phyloP scores from a whole-genome alignment of 2,113 vertebrate genomes.

The Notechis scutatus region DNA sequence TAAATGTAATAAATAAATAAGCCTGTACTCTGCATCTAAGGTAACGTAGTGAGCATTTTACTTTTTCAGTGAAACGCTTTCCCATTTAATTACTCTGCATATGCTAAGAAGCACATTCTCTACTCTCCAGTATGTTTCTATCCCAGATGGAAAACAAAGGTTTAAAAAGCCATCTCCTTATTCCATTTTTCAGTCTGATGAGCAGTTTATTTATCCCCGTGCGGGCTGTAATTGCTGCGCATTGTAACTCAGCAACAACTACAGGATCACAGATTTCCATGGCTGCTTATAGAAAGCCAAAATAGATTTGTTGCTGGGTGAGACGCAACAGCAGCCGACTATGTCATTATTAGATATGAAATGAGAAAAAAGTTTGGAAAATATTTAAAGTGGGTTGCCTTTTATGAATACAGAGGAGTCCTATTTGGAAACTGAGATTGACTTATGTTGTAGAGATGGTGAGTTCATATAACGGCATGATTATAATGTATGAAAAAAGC shows the following conservation, averaged over 20 bases:
- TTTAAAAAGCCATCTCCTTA: background rate
- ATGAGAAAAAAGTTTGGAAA: background rate
- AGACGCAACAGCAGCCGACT: background rate
- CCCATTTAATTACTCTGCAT: background rate
- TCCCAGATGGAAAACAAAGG: background rate
- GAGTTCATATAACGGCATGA: background rate
- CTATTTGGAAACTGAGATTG: background rate
- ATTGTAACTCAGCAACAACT: background rate
- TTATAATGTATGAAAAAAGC: background rate
- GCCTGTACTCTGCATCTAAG: background rate
- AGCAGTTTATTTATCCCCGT: background rate
- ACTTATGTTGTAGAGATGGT: background rate
- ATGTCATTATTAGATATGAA: background rate
- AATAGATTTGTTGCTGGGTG: background rate
- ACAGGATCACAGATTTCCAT: background rate
- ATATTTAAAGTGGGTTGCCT: background rate
- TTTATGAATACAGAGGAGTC: background rate
- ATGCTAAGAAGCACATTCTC: background rate
- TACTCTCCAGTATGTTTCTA: background rate
- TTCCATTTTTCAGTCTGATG: background rate
- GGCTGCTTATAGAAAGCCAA: background rate
- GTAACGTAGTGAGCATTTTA: background rate
- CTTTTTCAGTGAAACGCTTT: background rate
- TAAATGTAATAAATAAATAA: background rate
- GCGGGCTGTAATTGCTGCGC: background rate